Base-by-base conservation (phyloP, 2,888 invertebrate genomes). In the Machimus rusticus region DNA sequence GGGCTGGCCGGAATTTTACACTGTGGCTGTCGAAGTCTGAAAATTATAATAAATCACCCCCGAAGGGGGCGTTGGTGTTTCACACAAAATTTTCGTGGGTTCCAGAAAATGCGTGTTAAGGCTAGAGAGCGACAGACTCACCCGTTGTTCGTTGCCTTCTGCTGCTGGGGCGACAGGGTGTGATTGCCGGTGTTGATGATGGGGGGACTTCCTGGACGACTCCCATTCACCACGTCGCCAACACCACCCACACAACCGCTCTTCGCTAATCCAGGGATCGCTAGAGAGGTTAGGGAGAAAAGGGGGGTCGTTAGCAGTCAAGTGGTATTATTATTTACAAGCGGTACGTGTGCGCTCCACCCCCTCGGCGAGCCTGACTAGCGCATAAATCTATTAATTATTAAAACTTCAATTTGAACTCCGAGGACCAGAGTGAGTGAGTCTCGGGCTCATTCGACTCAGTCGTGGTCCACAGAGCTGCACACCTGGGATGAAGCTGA, bases 181-280 rank as follows among this genome's bases (percentile, higher is more conserved):
- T 74, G 76, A 77, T 78, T 51, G 23, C 66, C 23, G 74, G 34
- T 79, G 90, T 92, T 92, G 81, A 90, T 92, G 87, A 91, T 91
- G 89, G 93, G 93, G 89, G 92, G 93, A 91, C 92, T 93, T 88
- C 91, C 92, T 88, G 92, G 93, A 87, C 95, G 95, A 90, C 95
- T 94, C 88, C 94, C 94, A 76, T 91, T 92, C 87, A 51, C 6
- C n/a, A 92, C 90, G 87, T 92, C 92, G 88, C 90, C 94, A 66
- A 66, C 66, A 55, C 55, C 55, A 66, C 57, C 57, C 6, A 57
- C 19, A 93, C 92, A 37, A 5, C 76, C 94, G 94, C 90, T 94
- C 94, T 90, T 95, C 92, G 92, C 95, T 94, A 91, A 95, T 94
- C 91, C 95, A 93, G 90, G 95, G 93, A 92, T 93, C 66, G 91